Evolutionary conservation across 2,888 invertebrate genomes (phyloP).

Genomic region (Cryptops parisi): DNA sequence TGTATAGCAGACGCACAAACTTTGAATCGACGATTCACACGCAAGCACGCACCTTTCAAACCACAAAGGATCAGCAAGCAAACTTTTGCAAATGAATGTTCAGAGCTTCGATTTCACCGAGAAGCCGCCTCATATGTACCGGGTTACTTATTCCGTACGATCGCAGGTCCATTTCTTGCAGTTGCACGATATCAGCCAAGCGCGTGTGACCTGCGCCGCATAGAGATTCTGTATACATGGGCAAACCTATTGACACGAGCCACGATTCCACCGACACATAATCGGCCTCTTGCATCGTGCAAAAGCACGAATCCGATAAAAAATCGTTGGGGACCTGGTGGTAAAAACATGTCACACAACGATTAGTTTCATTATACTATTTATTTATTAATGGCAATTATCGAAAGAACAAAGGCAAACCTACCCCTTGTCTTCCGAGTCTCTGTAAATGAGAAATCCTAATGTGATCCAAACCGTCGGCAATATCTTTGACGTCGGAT

Average conservation of each 20-base stretch:
- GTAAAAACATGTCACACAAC: conserved; percentile 3
- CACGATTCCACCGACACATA: conserved; percentile 28
- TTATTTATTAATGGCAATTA: background rate
- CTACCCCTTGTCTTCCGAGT: conserved; percentile 26
- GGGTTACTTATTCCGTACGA: conserved; percentile 25
- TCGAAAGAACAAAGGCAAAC: conserved; percentile 13
- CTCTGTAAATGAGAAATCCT: conserved; percentile 26
- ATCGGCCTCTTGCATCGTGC: conserved; percentile 28
- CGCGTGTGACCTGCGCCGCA: conserved; percentile 1
- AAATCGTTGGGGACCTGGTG: conserved; percentile 29
- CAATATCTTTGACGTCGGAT: conserved; percentile 27
- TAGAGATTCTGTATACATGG: conserved; percentile 28
- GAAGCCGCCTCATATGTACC: conserved; percentile 26
- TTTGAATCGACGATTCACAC: too few species aligned
- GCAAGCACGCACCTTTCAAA: too few species aligned
- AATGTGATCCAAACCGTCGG: conserved; percentile 29
- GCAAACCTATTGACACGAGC: conserved; percentile 30
- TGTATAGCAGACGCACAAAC: background rate
- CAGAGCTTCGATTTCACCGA: conserved; percentile 28
- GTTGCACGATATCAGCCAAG: conserved; percentile 13
- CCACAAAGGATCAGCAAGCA: conserved; percentile 8
- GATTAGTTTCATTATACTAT: background rate
- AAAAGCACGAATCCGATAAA: conserved; percentile 27
- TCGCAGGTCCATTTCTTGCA: conserved; percentile 25
- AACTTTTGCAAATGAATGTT: conserved; percentile 19